Percentiles rank a stretch among this genome's conserved stretches.
Evolutionary conservation across 2,888 invertebrate genomes (phyloP).

Genomic region (Leptinotarsa rubiginosa): DNA sequence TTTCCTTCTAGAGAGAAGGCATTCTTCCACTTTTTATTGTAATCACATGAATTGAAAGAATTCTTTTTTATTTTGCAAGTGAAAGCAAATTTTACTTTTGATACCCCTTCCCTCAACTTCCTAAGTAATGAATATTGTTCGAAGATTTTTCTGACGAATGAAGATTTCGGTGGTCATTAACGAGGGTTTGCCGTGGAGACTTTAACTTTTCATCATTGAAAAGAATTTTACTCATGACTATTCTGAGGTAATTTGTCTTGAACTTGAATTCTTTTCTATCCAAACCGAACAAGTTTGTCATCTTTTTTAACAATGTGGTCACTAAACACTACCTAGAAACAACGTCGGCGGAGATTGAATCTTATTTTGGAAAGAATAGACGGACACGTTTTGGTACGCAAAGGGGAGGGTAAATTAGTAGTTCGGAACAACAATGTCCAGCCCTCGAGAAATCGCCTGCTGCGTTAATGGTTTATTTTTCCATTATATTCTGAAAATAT

Average conservation of each 20-base stretch:
- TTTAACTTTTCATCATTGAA: too few relatives aligned
- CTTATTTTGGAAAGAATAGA: conserved; percentile 37
- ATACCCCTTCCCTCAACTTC: too few relatives aligned
- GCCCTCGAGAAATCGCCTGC: conserved; percentile 35
- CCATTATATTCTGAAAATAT: conserved; percentile 43
- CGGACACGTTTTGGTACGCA: conserved; percentile 24
- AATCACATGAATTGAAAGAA: too few relatives aligned
- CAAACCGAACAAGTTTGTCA: conserved; percentile 11
- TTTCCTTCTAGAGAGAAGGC: too few relatives aligned
- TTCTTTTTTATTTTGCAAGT: too few relatives aligned
- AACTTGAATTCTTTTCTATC: not conserved
- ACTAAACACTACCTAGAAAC: conserved; percentile 21
- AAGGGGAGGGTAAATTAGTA: conserved; percentile 35
- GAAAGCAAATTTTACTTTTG: too few relatives aligned
- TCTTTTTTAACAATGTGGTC: conserved; percentile 14
- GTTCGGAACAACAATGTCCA: conserved; percentile 35
- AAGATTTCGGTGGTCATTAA: too few relatives aligned
- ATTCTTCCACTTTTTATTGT: too few relatives aligned
- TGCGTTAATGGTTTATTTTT: conserved; percentile 44
- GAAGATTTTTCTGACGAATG: too few relatives aligned
- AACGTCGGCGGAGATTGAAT: conserved; percentile 37
- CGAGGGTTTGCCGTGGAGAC: too few relatives aligned
- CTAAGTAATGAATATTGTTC: too few relatives aligned
- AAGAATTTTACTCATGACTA: not conserved
- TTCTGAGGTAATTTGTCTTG: not conserved